These are phyloP conservation scores for Fistularia commersonii DNA, from an alignment of 2,797 vertebrate species.

Conservation along the genomic window DNA sequence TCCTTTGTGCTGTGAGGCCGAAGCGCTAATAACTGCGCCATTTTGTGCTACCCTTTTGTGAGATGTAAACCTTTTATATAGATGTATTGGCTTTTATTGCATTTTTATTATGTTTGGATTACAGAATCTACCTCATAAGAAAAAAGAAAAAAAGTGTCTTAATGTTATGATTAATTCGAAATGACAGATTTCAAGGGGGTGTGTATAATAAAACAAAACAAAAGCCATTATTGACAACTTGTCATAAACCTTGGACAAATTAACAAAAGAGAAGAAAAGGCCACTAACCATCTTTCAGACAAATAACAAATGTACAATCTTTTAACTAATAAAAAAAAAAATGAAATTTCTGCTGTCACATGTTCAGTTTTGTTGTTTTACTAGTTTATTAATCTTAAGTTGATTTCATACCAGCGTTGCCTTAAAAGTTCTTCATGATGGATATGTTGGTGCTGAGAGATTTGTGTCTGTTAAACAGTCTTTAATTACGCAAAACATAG, in stretches of 20 bases:
- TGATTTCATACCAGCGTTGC: too few species aligned
- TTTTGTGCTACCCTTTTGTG: conserved; percentile 7
- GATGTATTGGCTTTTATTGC: conserved; percentile 21
- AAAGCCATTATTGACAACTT: conserved; percentile 2
- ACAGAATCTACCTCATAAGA: conserved; percentile 64
- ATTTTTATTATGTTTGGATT: conserved; percentile 27
- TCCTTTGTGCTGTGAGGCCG: too few species aligned
- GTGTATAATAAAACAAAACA: conserved; percentile 18
- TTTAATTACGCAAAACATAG: too few species aligned
- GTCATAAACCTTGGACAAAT: not conserved
- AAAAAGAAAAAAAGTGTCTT: conserved; percentile 15
- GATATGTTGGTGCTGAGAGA: too few species aligned
- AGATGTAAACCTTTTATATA: conserved; percentile 11
- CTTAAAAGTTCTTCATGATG: too few species aligned
- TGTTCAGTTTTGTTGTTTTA: not conserved
- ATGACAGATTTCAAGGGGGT: too few species aligned
- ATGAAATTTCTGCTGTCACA: conserved; percentile 14
- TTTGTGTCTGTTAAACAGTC: too few species aligned
- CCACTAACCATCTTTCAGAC: conserved; percentile 10
- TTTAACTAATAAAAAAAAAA: conserved; percentile 43
- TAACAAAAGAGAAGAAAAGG: conserved; percentile 1
- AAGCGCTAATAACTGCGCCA: too few species aligned
- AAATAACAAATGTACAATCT: conserved; percentile 28
- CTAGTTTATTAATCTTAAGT: too few species aligned
- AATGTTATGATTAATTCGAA: not conserved